These are phyloP conservation scores for Montipora efflorescens DNA, from an alignment of 64 coral and sea anemone genomes.

Conservation along the genomic window DNA sequence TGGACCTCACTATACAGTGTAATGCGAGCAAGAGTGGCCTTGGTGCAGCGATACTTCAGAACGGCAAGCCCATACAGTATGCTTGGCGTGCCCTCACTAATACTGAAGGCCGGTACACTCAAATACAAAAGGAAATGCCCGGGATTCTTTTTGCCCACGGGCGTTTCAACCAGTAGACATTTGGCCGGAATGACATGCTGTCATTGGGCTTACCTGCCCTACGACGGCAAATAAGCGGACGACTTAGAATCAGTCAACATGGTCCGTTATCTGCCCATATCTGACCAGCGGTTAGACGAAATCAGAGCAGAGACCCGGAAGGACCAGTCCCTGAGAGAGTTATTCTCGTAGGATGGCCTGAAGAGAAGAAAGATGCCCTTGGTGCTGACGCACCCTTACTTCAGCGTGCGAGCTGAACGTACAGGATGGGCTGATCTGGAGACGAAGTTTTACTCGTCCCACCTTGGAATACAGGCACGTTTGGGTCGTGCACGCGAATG, in stretches of 20 bases:
- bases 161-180: constrained; percentile 48
- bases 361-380: not conserved
- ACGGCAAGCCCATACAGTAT: not conserved
- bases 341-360: constrained; percentile 30
- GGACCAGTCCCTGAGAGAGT: constrained; percentile 34
- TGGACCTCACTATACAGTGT: constrained; percentile 51
- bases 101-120: constrained; percentile 28
- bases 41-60: not conserved
- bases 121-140: constrained; percentile 60
- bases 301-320: not conserved
- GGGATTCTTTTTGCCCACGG: constrained; percentile 41
- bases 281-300: too few relatives aligned
- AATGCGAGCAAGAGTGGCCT: constrained; percentile 40
- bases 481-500: constrained; percentile 35
- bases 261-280: not conserved
- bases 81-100: constrained; percentile 47
- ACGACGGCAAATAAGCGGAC: not conserved
- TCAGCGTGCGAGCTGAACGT: not conserved
- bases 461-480: not conserved
- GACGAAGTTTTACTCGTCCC: constrained; percentile 8
- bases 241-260: constrained; percentile 39
- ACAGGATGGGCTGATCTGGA: constrained; percentile 55
- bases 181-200: constrained; percentile 8
- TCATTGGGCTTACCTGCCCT: constrained; percentile 25
- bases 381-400: not conserved